These are phyloP conservation scores for Sakesphorus luctuosus DNA, from an alignment of 2,113 vertebrate genomes.

Conservation along the genomic window DNA sequence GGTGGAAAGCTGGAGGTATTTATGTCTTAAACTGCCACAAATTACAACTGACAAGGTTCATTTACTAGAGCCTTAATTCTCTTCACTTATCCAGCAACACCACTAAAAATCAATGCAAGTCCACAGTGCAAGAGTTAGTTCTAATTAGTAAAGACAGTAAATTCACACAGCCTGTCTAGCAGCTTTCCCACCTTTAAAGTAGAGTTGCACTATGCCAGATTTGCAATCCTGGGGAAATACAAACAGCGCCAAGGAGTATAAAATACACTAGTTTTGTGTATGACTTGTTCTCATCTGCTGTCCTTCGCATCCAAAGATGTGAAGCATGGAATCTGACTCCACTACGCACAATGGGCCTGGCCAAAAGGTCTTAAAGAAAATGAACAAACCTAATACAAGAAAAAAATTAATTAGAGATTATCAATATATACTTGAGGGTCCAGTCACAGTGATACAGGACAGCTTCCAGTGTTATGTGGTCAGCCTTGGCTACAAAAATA, in stretches of 20 bases:
- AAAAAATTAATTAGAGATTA: not conserved
- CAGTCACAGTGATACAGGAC: not conserved
- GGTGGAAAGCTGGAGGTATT: not conserved
- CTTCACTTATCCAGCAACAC: not conserved
- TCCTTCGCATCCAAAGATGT: not conserved
- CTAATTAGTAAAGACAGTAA: not conserved
- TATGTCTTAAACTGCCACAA: not conserved
- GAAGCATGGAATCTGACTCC: not conserved
- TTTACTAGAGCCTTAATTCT: not conserved
- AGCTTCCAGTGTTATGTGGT: not conserved
- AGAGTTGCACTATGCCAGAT: not conserved
- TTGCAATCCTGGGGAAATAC: not conserved
- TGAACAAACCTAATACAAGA: not conserved
- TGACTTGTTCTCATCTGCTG: not conserved
- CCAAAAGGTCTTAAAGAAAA: not conserved
- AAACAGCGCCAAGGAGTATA: not conserved
- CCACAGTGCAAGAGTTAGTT: not conserved
- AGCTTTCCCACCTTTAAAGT: not conserved
- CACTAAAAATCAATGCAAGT: not conserved
- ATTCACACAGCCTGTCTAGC: not conserved
- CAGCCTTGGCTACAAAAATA: not conserved
- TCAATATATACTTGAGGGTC: not conserved
- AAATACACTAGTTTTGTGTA: not conserved
- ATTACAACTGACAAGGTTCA: not conserved
- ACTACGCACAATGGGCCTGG: not conserved